Conservation (phyloP, 2,797 vertebrate genomes). For the Oreochromis grahami region DNA sequence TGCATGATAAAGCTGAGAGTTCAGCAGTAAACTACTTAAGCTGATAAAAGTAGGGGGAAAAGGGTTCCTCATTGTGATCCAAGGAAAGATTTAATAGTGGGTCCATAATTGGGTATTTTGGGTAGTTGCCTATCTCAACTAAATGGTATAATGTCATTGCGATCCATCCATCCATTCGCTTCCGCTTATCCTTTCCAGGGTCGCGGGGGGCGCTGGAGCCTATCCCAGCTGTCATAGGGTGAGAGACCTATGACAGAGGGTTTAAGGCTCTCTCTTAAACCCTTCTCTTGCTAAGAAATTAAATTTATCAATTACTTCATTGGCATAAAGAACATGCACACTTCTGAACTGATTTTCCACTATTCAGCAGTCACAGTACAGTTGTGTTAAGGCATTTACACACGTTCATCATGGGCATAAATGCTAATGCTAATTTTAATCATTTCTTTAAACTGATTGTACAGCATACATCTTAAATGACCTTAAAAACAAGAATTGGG, state of each 20-base stretch:
- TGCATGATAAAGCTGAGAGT: not conserved
- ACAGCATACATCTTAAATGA: not conserved
- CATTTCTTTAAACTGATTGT: not conserved
- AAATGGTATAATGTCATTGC: not conserved
- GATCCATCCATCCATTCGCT: no score
- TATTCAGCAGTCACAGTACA: not conserved
- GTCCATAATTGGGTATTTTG: not conserved
- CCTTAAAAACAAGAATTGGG: not conserved
- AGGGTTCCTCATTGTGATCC: not conserved
- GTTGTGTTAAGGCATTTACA: not conserved
- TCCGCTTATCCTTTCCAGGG: no score
- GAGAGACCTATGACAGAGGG: no score
- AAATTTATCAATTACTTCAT: not conserved
- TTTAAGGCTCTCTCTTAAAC: not conserved
- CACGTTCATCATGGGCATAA: not conserved
- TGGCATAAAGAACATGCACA: not conserved
- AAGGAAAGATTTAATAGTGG: not conserved
- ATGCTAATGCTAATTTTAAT: not conserved
- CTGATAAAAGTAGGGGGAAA: not conserved
- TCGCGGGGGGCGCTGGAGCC: no score
- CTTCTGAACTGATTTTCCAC: not conserved
- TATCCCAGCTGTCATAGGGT: no score
- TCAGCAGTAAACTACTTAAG: not conserved
- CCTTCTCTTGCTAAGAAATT: not conserved
- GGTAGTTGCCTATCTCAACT: not conserved